These are phyloP conservation scores for Mythimna loreyi DNA, from an alignment of 2,888 invertebrate genomes.

Conservation along the genomic window DNA sequence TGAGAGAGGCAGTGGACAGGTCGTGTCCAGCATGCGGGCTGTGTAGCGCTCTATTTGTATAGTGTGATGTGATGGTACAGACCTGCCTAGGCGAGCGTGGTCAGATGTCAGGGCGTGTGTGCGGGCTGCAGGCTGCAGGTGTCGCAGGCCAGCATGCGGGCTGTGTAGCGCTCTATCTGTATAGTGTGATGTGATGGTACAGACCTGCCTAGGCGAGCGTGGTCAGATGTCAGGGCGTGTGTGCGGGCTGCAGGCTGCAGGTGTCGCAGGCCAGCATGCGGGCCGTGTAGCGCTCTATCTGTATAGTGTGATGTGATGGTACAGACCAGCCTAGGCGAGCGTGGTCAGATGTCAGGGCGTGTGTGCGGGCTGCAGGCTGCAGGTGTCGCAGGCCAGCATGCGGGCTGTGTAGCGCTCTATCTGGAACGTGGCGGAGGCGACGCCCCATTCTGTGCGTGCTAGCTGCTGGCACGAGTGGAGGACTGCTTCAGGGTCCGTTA, in stretches of 20 bases:
- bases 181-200: neutral
- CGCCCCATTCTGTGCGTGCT: conserved; percentile 75
- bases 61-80: conserved; percentile 1
- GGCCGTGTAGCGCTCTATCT: neutral
- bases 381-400: conserved; percentile 74
- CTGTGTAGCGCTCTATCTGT: conserved; percentile 1
- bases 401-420: conserved; percentile 77
- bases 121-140: conserved; percentile 44
- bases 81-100: conserved; percentile 42
- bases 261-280: neutral
- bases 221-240: conserved; percentile 25
- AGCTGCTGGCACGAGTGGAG: conserved; percentile 78
- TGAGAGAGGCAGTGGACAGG: conserved; percentile 50
- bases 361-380: conserved; percentile 64
- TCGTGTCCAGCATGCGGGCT: conserved; percentile 17
- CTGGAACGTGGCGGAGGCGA: conserved; percentile 81
- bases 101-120: conserved; percentile 50
- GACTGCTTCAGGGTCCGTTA: conserved; percentile 78
- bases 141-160: conserved; percentile 61
- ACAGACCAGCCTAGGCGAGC: conserved; percentile 50
- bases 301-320: neutral
- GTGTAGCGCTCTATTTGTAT: no score
- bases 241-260: conserved; percentile 11
- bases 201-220: conserved; percentile 21
- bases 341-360: conserved; percentile 61